phyloP scores from a whole-genome alignment of 2,888 invertebrate species.

The Saturnia japonica region DNA sequence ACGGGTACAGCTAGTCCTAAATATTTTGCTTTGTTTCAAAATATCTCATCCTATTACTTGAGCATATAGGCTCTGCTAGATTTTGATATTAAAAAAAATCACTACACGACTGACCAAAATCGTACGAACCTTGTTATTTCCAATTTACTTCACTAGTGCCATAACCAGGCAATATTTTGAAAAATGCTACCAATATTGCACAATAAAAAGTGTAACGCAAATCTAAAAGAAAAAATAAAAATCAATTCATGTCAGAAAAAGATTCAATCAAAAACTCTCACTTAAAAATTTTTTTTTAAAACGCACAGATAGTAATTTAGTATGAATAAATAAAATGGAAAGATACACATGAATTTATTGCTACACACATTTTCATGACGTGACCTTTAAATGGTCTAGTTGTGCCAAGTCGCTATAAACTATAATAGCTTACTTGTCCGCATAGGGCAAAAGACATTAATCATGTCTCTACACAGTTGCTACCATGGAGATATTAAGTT shows the following conservation, averaged over 20 bases:
- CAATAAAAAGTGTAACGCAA: no score
- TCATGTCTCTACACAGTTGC: constrained; percentile 1
- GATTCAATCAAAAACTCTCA: not conserved
- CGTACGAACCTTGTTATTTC: no score
- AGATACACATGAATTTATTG: not conserved
- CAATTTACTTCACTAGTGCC: no score
- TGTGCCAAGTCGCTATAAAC: constrained; percentile 5
- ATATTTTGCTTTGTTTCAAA: not conserved
- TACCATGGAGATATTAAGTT: not conserved
- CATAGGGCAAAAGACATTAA: constrained; percentile 5
- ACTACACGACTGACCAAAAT: no score
- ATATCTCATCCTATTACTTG: not conserved
- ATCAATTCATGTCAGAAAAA: no score
- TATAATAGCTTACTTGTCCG: constrained; percentile 7
- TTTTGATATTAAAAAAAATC: no score
- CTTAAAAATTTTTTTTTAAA: not conserved
- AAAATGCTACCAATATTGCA: no score
- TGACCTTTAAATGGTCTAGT: not conserved
- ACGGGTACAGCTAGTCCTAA: no score
- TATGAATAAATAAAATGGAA: not conserved
- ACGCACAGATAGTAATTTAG: not conserved
- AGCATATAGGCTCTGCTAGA: no score
- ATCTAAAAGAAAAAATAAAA: no score
- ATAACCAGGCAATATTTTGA: no score
- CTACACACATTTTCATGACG: not conserved